phyloP scores from a whole-genome alignment of 2,888 invertebrate species.

The Mythimna ferrago region DNA sequence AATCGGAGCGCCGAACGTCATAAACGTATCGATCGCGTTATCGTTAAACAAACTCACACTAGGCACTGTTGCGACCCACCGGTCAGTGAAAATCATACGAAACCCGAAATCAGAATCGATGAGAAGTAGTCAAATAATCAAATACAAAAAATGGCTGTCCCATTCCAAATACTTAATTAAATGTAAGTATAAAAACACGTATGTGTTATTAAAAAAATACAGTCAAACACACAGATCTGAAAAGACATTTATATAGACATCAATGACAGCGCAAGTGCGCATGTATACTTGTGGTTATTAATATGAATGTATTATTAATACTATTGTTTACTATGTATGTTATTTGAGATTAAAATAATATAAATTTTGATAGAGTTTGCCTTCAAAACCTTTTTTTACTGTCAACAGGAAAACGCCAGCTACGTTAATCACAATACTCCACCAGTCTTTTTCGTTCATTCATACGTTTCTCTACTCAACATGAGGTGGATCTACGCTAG shows the following conservation, averaged over 20 bases:
- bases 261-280: slow-evolving; percentile 1
- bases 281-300: background rate
- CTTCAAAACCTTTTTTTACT: background rate
- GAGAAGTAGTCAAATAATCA: slow-evolving; percentile 16
- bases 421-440: slow-evolving; percentile 2
- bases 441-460: slow-evolving; percentile 8
- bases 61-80: too few relatives aligned
- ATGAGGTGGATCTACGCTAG: background rate
- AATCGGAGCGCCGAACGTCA: too few relatives aligned
- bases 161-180: slow-evolving; percentile 31
- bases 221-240: slow-evolving; percentile 22
- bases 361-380: slow-evolving; percentile 9
- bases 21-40: too few relatives aligned
- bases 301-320: background rate
- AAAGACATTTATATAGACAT: slow-evolving; percentile 17
- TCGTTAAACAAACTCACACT: too few relatives aligned
- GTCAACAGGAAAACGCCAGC: background rate
- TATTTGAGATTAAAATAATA: slow-evolving; percentile 40
- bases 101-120: background rate
- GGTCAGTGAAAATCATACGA: too few relatives aligned
- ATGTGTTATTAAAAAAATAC: background rate
- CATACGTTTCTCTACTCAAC: background rate
- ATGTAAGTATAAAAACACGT: slow-evolving; percentile 23
- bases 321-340: slow-evolving; percentile 20
- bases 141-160: slow-evolving; percentile 14